Base-by-base conservation (phyloP, 2,113 vertebrate genomes). In the Mormyrus lacerda region DNA sequence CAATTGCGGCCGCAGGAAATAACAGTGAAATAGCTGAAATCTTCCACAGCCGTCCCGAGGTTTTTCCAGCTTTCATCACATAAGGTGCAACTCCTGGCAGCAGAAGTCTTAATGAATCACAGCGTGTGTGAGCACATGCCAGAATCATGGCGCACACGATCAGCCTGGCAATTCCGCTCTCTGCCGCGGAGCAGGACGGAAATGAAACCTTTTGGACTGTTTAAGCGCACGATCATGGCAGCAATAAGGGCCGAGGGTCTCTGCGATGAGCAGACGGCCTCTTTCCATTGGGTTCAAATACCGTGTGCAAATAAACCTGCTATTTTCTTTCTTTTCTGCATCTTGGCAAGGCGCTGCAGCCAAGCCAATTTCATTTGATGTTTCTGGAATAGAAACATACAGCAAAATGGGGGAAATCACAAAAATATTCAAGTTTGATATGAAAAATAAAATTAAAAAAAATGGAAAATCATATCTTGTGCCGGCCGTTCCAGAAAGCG, bases 361-460 rank as follows among this genome's bases (percentile, higher is more conserved):
- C 76, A 84, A 44, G 6, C 50, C 88, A 73, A 45, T 84, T 61
- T 89, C 51, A 61, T 35, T 61, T 89, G 79, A 61, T 51, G 55
- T 61, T 89, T 84, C 79, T 89, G 79, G 88, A 84, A 24, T 45
- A 27, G 53, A 85, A 89, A 84, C 39, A 31, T 21, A 45, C 24
- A 19, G 39, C 27, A 15, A 61, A 85, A 35, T 19, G n/a, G 79
- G 51, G 55, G 76, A 83, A 83, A 89, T 42, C 10, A 21, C 51
- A 82, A 58, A 89, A 89, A 85, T 85, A 42, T 89, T 51, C 24
- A 31, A 84, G 58, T 85, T 19, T 89, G 88, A 61, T 85, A 58
- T 21, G 50, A 89, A 55, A 53, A 89, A 31, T 69, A 69, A 39
- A 51, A 79, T n/a, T 0, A n/a, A 39, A 51, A 35, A 35, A 61